Evolutionary conservation across 2,113 vertebrate species (phyloP).

Genomic region (Damaliscus lunatus): DNA sequence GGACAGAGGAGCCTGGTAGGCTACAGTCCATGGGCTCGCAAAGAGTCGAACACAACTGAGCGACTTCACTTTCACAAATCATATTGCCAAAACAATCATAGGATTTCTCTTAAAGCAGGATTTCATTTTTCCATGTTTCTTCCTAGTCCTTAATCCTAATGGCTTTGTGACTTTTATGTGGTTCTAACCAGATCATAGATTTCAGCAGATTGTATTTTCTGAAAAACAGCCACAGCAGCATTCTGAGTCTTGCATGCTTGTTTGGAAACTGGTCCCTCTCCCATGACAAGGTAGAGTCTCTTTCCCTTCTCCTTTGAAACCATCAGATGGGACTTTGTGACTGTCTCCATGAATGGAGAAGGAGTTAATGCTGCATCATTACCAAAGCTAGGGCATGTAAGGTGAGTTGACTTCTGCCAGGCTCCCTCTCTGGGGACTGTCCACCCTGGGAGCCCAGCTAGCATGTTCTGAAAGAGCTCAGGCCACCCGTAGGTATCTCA

Average conservation of each 20-base stretch:
- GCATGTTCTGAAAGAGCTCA: not conserved
- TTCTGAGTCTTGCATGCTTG: not conserved
- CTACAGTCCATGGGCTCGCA: no score
- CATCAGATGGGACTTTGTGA: not conserved
- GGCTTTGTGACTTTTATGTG: not conserved
- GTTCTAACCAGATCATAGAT: not conserved
- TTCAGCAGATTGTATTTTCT: not conserved
- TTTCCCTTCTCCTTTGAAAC: not conserved
- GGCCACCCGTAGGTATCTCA: fast-evolving
- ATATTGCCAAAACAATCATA: not conserved
- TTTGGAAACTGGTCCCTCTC: not conserved
- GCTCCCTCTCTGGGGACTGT: not conserved
- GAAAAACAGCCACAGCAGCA: not conserved
- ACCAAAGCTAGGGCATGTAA: not conserved
- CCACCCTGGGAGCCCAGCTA: not conserved
- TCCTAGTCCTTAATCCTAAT: not conserved
- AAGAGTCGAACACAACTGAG: no score
- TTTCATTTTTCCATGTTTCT: not conserved
- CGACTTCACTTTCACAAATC: not conserved
- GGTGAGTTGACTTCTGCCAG: not conserved
- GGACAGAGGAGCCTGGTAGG: no score
- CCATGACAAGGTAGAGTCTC: not conserved
- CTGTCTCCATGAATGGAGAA: not conserved
- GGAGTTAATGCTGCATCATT: not conserved
- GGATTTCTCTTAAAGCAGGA: not conserved